Conservation (phyloP, 2,888 invertebrate species). For the Caenorhabditis plicata region DNA sequence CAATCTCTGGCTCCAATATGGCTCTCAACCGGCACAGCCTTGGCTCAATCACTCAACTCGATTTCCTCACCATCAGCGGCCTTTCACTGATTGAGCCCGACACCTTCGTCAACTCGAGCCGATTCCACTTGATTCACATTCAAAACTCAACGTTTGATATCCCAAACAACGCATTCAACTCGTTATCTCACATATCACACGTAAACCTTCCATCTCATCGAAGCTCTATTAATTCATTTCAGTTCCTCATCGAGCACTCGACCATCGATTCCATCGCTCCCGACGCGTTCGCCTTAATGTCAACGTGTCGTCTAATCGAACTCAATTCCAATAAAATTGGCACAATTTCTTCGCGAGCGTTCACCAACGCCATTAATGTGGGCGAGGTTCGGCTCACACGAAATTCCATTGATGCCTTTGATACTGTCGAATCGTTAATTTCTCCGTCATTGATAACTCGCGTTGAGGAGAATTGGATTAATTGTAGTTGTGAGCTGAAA, state of each 20-base stretch:
- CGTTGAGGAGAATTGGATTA: constrained; percentile 42
- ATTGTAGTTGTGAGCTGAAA: constrained; percentile 37
- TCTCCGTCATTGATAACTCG: constrained; percentile 34
- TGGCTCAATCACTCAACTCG: constrained; percentile 41
- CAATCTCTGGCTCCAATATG: constrained; percentile 38
- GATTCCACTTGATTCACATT: constrained; percentile 40
- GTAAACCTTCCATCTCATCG: constrained; percentile 6
- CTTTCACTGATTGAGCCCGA: constrained; percentile 40
- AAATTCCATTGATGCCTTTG: constrained; percentile 31
- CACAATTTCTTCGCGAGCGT: constrained; percentile 37
- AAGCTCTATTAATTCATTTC: constrained; percentile 9
- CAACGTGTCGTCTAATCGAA: constrained; percentile 44
- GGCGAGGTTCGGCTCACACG: constrained; percentile 38
- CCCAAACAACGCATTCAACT: constrained; percentile 32
- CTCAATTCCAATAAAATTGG: constrained; percentile 43
- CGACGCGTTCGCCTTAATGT: constrained; percentile 42
- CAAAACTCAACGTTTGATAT: constrained; percentile 39
- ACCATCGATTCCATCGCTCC: constrained; percentile 32
- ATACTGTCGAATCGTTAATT: constrained; percentile 37
- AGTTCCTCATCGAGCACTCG: constrained; percentile 44
- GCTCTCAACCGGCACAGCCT: constrained; percentile 34
- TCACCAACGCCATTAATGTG: constrained; percentile 38
- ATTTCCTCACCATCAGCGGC: constrained; percentile 40
- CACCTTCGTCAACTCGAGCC: constrained; percentile 40
- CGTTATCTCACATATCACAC: constrained; percentile 17